These are phyloP conservation scores for Pocillopora meandrina DNA, from an alignment of 92 coral and sea anemone genomes.

Conservation along the genomic window DNA sequence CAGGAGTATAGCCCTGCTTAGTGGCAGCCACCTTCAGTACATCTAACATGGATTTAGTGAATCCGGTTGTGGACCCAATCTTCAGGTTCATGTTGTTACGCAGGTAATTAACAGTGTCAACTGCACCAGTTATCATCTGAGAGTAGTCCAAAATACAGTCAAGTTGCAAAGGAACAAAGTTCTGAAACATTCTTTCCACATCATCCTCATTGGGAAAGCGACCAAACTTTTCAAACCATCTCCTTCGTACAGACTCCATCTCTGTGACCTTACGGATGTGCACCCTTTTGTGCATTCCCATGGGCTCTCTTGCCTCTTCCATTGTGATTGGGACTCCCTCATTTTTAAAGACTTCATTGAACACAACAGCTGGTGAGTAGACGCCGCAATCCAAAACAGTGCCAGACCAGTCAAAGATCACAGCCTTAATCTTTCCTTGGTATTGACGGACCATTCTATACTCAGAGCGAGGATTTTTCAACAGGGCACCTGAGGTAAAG, in stretches of 20 bases:
- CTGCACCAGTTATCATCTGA: conserved; percentile 97
- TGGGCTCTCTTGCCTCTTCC: conserved; percentile 98
- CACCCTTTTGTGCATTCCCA: conserved; percentile 97
- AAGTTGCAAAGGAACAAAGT: conserved; percentile 87
- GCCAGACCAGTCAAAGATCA: conserved; percentile 93
- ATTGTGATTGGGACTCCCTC: conserved; percentile 96
- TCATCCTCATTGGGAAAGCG: conserved; percentile 85
- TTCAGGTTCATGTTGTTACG: conserved; percentile 77
- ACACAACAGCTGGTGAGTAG: conserved; percentile 88
- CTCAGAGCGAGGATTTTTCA: conserved; percentile 86
- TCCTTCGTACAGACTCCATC: conserved; percentile 81
- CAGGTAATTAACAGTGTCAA: conserved; percentile 77
- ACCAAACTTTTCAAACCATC: conserved; percentile 93
- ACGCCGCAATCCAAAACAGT: conserved; percentile 97
- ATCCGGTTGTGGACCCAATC: conserved; percentile 98
- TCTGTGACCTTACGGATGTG: conserved; percentile 86
- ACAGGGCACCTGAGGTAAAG: conserved; percentile 58
- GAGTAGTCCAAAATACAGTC: conserved; percentile 74
- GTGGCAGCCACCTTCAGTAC: conserved; percentile 82
- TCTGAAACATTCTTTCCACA: conserved; percentile 86
- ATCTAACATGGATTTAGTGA: conserved; percentile 90
- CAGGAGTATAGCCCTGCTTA: conserved; percentile 85
- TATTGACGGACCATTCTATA: conserved; percentile 91
- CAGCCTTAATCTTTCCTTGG: conserved; percentile 87
- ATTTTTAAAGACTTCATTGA: conserved; percentile 74